These are phyloP conservation scores for Myotis yumanensis DNA, from an alignment of 2,113 vertebrate species.

Conservation along the genomic window DNA sequence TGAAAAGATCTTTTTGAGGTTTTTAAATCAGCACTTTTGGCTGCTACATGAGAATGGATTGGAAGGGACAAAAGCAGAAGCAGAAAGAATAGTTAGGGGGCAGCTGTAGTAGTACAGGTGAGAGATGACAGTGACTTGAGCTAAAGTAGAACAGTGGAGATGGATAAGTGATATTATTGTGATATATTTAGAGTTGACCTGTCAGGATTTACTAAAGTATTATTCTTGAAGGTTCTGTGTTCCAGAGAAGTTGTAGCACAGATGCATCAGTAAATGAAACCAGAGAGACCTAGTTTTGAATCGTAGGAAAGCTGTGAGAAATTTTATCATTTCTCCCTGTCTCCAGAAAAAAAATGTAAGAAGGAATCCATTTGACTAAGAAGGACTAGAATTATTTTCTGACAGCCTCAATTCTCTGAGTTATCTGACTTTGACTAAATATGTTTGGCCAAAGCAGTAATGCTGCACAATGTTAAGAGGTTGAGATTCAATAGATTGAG, in stretches of 20 bases:
- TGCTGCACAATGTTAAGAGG: neutral
- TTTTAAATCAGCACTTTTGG: neutral
- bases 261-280: neutral
- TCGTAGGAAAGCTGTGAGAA: conserved; percentile 6
- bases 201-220: conserved; percentile 14
- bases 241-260: neutral
- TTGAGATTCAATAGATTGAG: conserved; percentile 22
- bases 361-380: neutral
- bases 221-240: conserved; percentile 16
- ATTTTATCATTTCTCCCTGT: neutral
- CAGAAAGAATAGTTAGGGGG: neutral
- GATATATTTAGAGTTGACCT: neutral
- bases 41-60: neutral
- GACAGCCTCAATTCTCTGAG: neutral
- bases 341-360: neutral
- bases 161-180: neutral
- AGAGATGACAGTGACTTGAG: neutral
- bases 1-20: neutral
- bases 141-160: neutral
- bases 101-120: neutral
- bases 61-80: neutral
- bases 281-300: neutral
- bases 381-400: neutral
- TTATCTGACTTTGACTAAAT: neutral
- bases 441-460: neutral